Conservation (phyloP, 2,888 invertebrate species). For the Dugesia japonica region DNA sequence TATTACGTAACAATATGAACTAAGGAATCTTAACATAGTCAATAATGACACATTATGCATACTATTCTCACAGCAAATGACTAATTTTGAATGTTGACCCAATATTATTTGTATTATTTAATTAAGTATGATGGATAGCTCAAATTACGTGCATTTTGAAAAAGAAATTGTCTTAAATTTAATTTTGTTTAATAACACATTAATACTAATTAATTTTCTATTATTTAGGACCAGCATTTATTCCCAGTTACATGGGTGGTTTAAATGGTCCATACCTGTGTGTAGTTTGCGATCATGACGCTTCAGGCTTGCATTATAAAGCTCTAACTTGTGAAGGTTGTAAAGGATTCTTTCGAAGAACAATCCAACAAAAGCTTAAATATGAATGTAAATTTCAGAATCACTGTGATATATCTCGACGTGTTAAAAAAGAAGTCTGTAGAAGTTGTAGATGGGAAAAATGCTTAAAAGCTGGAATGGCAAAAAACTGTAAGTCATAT, state of each 20-base stretch:
- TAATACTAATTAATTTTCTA: no score
- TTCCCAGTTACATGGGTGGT: conserved; percentile 34
- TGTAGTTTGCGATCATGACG: conserved; percentile 41
- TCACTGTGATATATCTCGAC: conserved; percentile 36
- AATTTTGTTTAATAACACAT: no score
- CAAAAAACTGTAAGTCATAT: background rate
- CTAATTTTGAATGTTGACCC: no score
- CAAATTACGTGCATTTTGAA: no score
- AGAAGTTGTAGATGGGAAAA: conserved; percentile 17
- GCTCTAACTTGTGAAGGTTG: conserved; percentile 41
- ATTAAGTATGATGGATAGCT: no score
- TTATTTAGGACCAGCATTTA: conserved; percentile 11
- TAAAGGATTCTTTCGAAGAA: conserved; percentile 42
- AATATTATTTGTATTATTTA: no score
- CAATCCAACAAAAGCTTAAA: conserved; percentile 37
- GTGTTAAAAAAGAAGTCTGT: background rate
- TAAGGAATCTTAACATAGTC: no score
- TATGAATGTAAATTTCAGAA: conserved; percentile 38
- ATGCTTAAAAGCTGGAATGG: background rate
- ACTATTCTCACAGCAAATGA: no score
- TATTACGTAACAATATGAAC: no score
- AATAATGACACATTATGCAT: no score
- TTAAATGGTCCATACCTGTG: conserved; percentile 38
- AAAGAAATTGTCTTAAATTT: no score
- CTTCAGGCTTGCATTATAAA: conserved; percentile 42